phyloP scores from a whole-genome alignment of 92 coral and sea anemone genomes.

The Phenganax marumi region DNA sequence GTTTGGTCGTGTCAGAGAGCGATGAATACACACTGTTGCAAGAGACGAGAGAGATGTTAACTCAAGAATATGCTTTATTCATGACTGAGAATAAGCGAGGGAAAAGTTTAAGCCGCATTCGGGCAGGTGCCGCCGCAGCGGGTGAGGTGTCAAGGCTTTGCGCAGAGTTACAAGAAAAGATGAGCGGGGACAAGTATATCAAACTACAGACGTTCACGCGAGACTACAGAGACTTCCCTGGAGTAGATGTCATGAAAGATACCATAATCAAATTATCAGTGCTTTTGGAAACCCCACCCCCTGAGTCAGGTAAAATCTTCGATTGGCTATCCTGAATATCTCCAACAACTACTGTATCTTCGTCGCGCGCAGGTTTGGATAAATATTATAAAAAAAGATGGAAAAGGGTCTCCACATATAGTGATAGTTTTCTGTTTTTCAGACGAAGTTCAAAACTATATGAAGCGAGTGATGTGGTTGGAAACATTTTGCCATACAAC shows the following conservation, averaged over 20 bases:
- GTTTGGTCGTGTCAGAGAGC: conserved; percentile 22
- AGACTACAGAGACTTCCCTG: conserved; percentile 33
- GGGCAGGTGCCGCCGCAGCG: conserved; percentile 65
- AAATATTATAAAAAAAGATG: neutral
- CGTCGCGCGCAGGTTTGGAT: no score
- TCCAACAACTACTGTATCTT: no score
- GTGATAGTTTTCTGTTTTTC: neutral
- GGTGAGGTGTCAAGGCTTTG: conserved; percentile 45
- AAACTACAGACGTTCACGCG: conserved; percentile 14
- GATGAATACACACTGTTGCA: conserved; percentile 22
- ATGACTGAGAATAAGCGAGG: conserved; percentile 23
- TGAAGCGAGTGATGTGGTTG: conserved; percentile 24
- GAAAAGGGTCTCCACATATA: neutral
- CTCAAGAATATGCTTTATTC: conserved; percentile 4
- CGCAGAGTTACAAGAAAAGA: conserved; percentile 3
- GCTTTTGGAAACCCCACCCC: conserved; percentile 23
- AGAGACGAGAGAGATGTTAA: conserved; percentile 27
- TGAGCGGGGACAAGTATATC: conserved; percentile 27
- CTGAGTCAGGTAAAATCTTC: neutral
- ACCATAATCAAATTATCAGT: conserved; percentile 3
- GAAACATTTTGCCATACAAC: conserved; percentile 28
- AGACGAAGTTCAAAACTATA: conserved; percentile 19
- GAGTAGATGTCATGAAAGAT: conserved; percentile 20
- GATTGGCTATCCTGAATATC: no score
- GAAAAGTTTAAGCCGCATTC: conserved; percentile 7